These are phyloP conservation scores for Zosterops hypoxanthus DNA, from an alignment of 2,113 vertebrate species.

Conservation along the genomic window DNA sequence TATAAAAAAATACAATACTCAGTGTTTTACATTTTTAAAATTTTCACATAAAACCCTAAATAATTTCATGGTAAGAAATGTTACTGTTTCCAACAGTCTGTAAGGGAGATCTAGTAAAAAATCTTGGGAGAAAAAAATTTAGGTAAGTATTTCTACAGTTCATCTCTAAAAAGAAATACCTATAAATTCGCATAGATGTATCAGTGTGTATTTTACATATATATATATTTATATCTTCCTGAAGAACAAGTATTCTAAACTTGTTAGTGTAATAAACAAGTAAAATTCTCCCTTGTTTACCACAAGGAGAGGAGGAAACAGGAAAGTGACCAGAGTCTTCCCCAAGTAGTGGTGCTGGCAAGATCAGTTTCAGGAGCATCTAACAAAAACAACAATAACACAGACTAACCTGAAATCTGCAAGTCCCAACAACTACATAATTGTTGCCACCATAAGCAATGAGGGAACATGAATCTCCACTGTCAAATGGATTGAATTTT, in stretches of 20 bases:
- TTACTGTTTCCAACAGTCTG: not conserved
- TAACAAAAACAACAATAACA: not conserved
- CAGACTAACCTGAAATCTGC: constrained; percentile 88
- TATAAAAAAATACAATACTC: not conserved
- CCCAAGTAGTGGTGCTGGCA: not conserved
- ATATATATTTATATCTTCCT: not conserved
- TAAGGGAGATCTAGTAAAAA: not conserved
- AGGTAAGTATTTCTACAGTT: not conserved
- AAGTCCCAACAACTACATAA: constrained; percentile 87
- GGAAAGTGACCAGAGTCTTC: not conserved
- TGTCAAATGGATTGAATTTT: constrained; percentile 92
- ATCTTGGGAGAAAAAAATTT: not conserved
- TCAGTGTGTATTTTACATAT: not conserved
- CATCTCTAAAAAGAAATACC: not conserved
- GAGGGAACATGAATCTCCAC: constrained; percentile 82
- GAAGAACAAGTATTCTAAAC: not conserved
- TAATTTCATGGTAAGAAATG: not conserved
- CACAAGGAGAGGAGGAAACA: not conserved
- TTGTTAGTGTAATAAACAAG: not conserved
- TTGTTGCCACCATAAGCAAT: constrained; percentile 93
- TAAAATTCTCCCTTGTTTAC: not conserved
- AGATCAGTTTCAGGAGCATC: not conserved
- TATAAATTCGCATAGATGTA: not conserved
- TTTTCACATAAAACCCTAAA: not conserved
- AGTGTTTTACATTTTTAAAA: not conserved